Percentiles rank a stretch among this genome's conserved stretches.
Evolutionary conservation across 2,113 vertebrate genomes (phyloP).

Genomic region (Eudyptes chrysolophus): DNA sequence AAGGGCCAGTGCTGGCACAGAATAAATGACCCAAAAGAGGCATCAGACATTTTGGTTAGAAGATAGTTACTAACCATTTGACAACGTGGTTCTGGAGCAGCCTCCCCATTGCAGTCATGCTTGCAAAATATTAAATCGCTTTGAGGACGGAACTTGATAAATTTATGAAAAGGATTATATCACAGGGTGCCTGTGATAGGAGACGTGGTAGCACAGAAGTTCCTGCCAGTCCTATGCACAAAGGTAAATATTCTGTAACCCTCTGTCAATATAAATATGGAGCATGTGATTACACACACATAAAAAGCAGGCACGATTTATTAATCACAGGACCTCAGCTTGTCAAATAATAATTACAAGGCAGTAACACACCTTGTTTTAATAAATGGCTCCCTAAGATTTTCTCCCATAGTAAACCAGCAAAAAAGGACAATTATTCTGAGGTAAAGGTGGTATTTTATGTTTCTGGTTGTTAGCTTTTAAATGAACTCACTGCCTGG

Average conservation of each 20-base stretch:
- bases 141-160: neutral
- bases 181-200: neutral
- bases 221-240: conserved; percentile 28
- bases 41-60: neutral
- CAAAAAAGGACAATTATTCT: neutral
- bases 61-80: neutral
- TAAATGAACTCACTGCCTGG: conserved; percentile 19
- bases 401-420: conserved; percentile 26
- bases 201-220: neutral
- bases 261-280: conserved; percentile 27
- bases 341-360: conserved; percentile 57
- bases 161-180: conserved; percentile 4
- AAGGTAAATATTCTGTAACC: conserved; percentile 39
- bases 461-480: neutral
- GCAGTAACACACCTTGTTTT: conserved; percentile 47
- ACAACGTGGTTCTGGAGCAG: neutral
- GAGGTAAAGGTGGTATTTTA: neutral
- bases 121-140: neutral
- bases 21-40: neutral
- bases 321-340: conserved; percentile 36
- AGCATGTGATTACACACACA: conserved; percentile 39
- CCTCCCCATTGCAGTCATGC: neutral
- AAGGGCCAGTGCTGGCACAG: neutral
- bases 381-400: conserved; percentile 1
- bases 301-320: conserved; percentile 33